Evolutionary conservation across 2,888 invertebrate species (phyloP).

Genomic region (Cetonia aurata): DNA sequence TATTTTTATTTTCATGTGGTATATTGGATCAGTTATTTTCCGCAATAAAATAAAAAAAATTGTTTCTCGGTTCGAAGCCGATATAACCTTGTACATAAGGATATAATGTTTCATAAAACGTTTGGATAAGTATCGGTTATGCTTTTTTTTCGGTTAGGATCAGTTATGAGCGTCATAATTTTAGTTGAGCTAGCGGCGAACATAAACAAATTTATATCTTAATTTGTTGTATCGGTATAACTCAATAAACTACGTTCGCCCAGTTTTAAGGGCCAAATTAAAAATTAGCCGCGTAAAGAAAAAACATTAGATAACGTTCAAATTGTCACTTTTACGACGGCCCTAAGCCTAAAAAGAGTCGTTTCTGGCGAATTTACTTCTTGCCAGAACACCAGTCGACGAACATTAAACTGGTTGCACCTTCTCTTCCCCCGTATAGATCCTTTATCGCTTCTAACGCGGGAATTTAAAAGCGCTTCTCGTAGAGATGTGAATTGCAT

Average conservation of each 20-base stretch:
- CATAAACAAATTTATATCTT: conserved; percentile 21
- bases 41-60: too few species aligned
- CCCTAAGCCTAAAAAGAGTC: conserved; percentile 11
- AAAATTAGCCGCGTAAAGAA: conserved; percentile 11
- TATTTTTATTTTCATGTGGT: too few species aligned
- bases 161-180: neutral
- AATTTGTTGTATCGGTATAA: neutral
- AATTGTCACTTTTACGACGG: conserved; percentile 21
- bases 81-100: too few species aligned
- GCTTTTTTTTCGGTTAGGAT: neutral
- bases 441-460: conserved; percentile 10
- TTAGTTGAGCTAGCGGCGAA: neutral
- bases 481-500: conserved; percentile 6
- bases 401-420: neutral
- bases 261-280: conserved; percentile 6
- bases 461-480: conserved; percentile 15
- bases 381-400: conserved; percentile 20
- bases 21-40: too few species aligned
- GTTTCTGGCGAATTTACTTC: conserved; percentile 8
- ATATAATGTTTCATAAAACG: too few species aligned
- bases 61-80: too few species aligned
- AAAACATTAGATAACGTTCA: neutral
- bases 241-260: neutral
- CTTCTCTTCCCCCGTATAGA: neutral
- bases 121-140: too few species aligned